Evolutionary conservation across 2,797 vertebrate species (phyloP), one percentile per base, ranked within the genome.

Genomic region (Platyrinchus mystaceus): DNA sequence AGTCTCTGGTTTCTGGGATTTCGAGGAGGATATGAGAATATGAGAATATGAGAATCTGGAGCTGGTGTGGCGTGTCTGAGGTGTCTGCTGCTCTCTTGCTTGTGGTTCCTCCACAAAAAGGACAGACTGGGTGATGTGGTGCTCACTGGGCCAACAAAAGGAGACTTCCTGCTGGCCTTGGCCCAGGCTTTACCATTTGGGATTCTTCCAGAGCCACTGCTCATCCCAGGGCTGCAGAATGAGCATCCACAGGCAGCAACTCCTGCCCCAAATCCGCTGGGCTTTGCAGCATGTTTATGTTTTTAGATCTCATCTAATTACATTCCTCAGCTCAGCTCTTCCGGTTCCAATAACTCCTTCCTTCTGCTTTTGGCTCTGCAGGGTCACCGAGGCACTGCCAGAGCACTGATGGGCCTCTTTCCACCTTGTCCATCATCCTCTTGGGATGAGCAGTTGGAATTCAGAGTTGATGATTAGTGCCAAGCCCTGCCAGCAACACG

Each of bases 71-170:
- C n/a, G 71, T 60, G 44, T 47, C 46, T 58, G 6, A 70, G 68
- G 21, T 66, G 23, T 43, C 1, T 3, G 44, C 30, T 55, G 64
- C 27, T 23, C 1, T 2, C 28, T n/a, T 1, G 0, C 32, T 32
- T 36, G 0, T 21, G 56, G 18, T 5, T 77, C 8, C n/a, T 34
- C 37, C 16, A 18, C 63, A 49, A 18, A 73, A 68, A 37, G 8
- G 27, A 28, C 66, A 56, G 26, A 39, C 28, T 64, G 71, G 43
- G 6, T 41, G 59, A 12, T 60, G 32, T 32, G 74, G 27, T 62
- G 43, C 8, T 66, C 37, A 23, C n/a, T 34, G 62, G 17, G 56
- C 19, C 63, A 59, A 50, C 63, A 30, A 67, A 67, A 0, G 0
- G 21, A 49, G 41, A 23, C 28, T 37, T 46, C 56, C 32, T 68